Conservation (phyloP, 2,797 vertebrate genomes). For the Muraenolepis orangiensis region DNA sequence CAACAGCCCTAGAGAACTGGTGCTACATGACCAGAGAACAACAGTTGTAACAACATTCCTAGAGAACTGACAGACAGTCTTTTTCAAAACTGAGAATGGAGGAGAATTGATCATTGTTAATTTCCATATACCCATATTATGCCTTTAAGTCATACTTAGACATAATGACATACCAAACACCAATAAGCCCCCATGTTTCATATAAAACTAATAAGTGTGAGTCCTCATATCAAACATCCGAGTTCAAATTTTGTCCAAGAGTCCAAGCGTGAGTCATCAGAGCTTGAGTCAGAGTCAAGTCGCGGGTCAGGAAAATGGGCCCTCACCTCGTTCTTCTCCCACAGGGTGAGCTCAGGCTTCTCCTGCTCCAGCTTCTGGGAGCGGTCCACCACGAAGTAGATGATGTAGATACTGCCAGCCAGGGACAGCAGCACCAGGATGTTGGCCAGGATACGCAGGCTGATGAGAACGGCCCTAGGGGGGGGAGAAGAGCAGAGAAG, state of each 20-base stretch:
- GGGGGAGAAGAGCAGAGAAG: constrained; percentile 3
- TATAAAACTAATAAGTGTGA: not conserved
- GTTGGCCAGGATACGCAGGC: constrained; percentile 89
- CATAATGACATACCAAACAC: not conserved
- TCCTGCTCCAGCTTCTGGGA: constrained; percentile 89
- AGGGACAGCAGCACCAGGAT: constrained; percentile 92
- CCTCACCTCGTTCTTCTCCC: constrained; percentile 98
- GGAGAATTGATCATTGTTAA: too few relatives aligned
- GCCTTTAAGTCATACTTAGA: not conserved
- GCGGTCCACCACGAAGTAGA: constrained; percentile 97
- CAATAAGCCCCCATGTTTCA: not conserved
- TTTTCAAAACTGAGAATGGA: too few relatives aligned
- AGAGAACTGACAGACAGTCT: too few relatives aligned
- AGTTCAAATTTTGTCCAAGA: not conserved
- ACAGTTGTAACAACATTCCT: too few relatives aligned
- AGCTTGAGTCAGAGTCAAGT: not conserved
- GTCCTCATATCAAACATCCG: not conserved
- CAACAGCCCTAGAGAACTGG: too few relatives aligned
- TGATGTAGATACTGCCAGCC: constrained; percentile 97
- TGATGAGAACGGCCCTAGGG: constrained; percentile 87
- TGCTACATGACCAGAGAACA: too few relatives aligned
- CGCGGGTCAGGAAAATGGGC: not conserved
- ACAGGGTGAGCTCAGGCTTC: constrained; percentile 88
- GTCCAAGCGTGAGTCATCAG: not conserved
- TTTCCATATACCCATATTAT: too few relatives aligned